A percentile compares a stretch with the other conserved stretches of the same genome.
These are phyloP conservation scores for Horisme vitalbata DNA, from an alignment of 2,888 invertebrate genomes.

Conservation along the genomic window DNA sequence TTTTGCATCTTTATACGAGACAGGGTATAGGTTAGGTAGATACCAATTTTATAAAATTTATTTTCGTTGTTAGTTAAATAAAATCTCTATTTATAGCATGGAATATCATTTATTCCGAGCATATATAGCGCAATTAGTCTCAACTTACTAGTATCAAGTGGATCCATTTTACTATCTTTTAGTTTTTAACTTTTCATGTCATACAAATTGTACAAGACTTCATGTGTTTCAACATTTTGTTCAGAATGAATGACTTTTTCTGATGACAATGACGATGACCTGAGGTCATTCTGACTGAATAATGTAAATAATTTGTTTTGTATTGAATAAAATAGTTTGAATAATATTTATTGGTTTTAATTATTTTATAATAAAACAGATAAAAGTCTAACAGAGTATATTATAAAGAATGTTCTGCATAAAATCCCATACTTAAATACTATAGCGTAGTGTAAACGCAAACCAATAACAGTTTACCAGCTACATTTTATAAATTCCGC, in stretches of 20 bases:
- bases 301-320: constrained; percentile 71
- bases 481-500: too few species aligned
- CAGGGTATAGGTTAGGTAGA: too few species aligned
- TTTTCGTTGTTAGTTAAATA: too few species aligned
- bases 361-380: constrained; percentile 8
- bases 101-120: too few species aligned
- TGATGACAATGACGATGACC: constrained; percentile 44
- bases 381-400: too few species aligned
- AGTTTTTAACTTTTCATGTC: constrained; percentile 9
- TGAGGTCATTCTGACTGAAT: constrained; percentile 72
- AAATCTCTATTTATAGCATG: too few species aligned
- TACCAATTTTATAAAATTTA: too few species aligned
- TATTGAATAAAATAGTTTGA: constrained; percentile 72
- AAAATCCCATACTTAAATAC: too few species aligned
- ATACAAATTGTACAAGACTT: constrained; percentile 19
- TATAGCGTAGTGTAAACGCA: too few species aligned
- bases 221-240: constrained; percentile 14
- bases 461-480: too few species aligned
- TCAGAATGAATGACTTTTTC: constrained; percentile 25
- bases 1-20: too few species aligned
- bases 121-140: too few species aligned
- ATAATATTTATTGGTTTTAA: constrained; percentile 38
- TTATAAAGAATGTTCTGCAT: constrained; percentile 1
- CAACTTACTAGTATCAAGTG: constrained; percentile 4
- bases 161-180: constrained; percentile 26